Evolutionary conservation across 2,113 vertebrate genomes (phyloP).

Genomic region (Myodes glareolus): DNA sequence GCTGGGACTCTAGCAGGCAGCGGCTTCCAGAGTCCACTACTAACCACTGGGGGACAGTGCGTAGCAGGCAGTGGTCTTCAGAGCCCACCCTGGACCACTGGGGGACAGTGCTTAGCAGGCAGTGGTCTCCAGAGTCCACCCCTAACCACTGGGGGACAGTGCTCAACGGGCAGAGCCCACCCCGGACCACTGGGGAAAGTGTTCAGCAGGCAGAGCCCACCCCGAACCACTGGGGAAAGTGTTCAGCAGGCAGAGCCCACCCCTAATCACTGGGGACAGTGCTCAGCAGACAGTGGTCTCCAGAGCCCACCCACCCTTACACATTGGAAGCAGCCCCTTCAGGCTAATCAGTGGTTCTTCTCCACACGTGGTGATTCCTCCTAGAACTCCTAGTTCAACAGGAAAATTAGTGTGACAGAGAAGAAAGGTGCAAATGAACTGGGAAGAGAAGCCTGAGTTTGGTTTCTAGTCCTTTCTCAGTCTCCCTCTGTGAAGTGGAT

Average conservation of each 20-base stretch:
- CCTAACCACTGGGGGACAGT: background rate
- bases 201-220: background rate
- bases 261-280: background rate
- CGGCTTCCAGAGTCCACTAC: too few relatives aligned
- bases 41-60: background rate
- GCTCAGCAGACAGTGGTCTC: background rate
- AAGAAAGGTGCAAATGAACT: background rate
- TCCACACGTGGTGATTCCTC: background rate
- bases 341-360: rapidly evolving
- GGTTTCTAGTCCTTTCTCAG: background rate
- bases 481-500: background rate
- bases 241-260: background rate
- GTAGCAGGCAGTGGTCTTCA: background rate
- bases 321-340: rapidly evolving
- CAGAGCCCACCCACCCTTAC: background rate
- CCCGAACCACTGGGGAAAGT: background rate
- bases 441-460: background rate
- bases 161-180: background rate
- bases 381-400: background rate
- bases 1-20: background rate
- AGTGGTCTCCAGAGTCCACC: background rate
- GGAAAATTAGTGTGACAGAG: background rate
- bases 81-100: background rate
- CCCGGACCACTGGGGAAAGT: background rate
- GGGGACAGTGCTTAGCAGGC: background rate